Evolutionary conservation across 2,888 invertebrate species (phyloP).

Genomic region (Cecidostiba fungosa): DNA sequence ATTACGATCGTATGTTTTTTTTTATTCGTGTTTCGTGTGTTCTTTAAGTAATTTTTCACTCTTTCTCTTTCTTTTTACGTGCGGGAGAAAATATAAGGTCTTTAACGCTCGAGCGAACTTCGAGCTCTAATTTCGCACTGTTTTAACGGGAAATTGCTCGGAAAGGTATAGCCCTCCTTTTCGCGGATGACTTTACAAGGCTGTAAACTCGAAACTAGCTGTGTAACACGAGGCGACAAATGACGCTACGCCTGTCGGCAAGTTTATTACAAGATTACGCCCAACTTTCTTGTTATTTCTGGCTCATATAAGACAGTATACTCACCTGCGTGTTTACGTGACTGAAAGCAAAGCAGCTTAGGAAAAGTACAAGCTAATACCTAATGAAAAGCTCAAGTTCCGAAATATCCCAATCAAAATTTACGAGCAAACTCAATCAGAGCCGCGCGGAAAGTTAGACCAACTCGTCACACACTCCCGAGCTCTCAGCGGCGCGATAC

Average conservation of each 20-base stretch:
- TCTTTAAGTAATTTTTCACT: too few relatives aligned
- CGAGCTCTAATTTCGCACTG: constrained; percentile 6
- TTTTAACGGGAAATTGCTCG: constrained; percentile 7
- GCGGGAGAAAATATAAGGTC: not conserved
- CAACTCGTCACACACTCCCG: not conserved
- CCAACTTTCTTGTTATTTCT: constrained; percentile 10
- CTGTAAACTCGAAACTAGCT: not conserved
- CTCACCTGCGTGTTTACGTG: not conserved
- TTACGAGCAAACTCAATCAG: not conserved
- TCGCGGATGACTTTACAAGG: constrained; percentile 18
- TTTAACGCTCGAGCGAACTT: constrained; percentile 18
- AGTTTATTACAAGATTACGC: not conserved
- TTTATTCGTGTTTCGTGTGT: too few relatives aligned
- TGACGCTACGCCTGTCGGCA: not conserved
- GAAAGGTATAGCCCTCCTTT: not conserved
- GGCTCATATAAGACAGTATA: not conserved
- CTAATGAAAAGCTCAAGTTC: not conserved
- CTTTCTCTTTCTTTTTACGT: not conserved
- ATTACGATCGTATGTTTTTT: not conserved
- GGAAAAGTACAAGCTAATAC: not conserved
- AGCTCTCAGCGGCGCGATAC: not conserved
- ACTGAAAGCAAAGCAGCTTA: not conserved
- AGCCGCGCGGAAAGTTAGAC: not conserved
- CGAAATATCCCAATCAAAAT: not conserved
- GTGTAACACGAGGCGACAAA: not conserved